Evolutionary conservation across 2,888 invertebrate genomes (phyloP), one percentile per base, ranked within the genome.

Genomic region (Ormyrus nitidulus): DNA sequence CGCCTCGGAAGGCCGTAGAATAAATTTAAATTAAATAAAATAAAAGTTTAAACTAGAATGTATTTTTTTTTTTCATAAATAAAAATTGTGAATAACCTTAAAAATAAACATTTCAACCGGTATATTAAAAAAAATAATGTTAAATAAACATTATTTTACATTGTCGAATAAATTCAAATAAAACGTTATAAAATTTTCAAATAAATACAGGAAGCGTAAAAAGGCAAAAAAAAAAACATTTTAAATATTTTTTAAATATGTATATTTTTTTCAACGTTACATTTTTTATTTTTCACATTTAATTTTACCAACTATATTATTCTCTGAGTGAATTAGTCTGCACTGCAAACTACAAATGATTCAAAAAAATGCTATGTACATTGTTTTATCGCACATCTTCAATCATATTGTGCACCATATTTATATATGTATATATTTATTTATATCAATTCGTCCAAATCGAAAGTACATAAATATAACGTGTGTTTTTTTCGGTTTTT

Each of bases 271-370:
- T 77, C 77, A 80, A 82, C 75, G 70, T 77, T 80, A 80, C 77
- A 80, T 77, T 80, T 78, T 72, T 73, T 73, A 74, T 70, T 79
- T 76, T 80, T 77, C 71, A 80, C 77, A 80, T 77, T 80, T 80
- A 77, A 80, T 75, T 68, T 79, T 74, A 82, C 66, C 62, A 79
- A 80, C 74, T 77, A 75, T 76, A 77, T 80, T 77, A 78, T 74
- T 80, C 62, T 80, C 64, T 77, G 56, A 82, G 64, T 82, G 64
- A 72, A 34, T 34, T 34, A 80, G 77, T 80, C 80, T 82, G 80
- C 80, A 75, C 77, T 82, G 80, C 80, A 82, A 79, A 81, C 79
- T 81, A 81, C 73, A 79, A 81, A 77, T 81, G 69, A 81, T 81
- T 79, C 69, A 76, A 79, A 81, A 79, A 81, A 79, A 69, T 69